These are phyloP conservation scores for Pterocles burchelli DNA, from an alignment of 2,113 vertebrate species.

Conservation along the genomic window DNA sequence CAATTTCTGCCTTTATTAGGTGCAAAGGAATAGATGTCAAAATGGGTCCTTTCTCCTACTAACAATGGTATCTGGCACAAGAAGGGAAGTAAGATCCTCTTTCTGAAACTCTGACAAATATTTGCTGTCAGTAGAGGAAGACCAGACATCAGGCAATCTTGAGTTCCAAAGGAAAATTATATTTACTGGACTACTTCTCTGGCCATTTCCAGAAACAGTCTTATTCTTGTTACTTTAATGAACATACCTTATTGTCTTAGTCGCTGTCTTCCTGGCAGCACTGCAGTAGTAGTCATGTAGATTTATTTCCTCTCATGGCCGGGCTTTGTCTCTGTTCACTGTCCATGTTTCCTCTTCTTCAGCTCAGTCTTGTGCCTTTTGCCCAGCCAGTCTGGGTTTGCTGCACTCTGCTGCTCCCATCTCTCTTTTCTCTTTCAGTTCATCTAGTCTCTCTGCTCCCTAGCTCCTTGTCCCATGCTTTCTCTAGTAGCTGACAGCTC, in stretches of 20 bases:
- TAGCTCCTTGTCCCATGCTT: neutral
- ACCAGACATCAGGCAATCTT: neutral
- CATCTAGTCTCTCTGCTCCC: neutral
- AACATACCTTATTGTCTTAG: neutral
- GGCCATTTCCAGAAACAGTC: neutral
- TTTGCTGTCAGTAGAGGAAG: constrained; percentile 2
- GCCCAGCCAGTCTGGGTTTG: neutral
- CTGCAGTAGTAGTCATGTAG: neutral
- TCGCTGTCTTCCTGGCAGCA: constrained; percentile 4
- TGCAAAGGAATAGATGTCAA: neutral
- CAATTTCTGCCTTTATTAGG: constrained; percentile 5
- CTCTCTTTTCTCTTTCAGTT: neutral
- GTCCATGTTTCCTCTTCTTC: neutral
- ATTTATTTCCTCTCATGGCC: neutral
- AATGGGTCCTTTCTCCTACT: neutral
- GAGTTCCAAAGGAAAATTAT: neutral
- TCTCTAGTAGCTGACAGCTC: neutral
- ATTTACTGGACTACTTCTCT: neutral
- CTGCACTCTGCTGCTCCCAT: neutral
- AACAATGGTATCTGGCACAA: neutral
- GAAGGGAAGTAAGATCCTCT: neutral
- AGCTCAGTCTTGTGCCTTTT: neutral
- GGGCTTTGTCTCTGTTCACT: constrained; percentile 8
- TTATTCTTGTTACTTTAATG: neutral
- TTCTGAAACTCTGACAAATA: neutral